Percentiles rank a stretch among this genome's conserved stretches.
Conservation (phyloP, 2,113 vertebrate species). For the Anoura caudifer region DNA sequence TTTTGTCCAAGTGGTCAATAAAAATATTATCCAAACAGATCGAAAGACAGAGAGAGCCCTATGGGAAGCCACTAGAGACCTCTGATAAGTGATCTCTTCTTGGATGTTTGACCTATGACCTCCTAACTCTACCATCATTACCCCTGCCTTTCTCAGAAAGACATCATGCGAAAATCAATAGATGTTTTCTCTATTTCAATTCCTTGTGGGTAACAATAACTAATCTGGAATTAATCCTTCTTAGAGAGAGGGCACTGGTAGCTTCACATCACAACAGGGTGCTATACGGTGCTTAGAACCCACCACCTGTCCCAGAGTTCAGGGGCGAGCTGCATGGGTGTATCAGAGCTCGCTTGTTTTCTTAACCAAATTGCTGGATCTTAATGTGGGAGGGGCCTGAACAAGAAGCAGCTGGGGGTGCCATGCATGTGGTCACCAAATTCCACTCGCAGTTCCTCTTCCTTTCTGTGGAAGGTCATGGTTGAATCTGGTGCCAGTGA, state of each 20-base stretch:
- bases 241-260: neutral
- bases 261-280: neutral
- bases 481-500: neutral
- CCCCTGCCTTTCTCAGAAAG: neutral
- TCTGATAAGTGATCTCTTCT: neutral
- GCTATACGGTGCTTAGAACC: fast-evolving
- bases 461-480: neutral
- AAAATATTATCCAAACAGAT: neutral
- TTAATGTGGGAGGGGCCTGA: neutral
- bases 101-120: neutral
- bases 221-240: neutral
- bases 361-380: neutral
- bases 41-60: neutral
- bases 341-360: neutral
- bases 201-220: neutral
- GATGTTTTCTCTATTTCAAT: neutral
- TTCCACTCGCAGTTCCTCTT: neutral
- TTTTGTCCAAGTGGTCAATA: neutral
- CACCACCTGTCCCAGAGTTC: neutral
- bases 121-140: neutral
- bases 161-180: neutral
- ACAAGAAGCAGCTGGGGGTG: neutral
- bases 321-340: neutral
- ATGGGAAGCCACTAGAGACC: neutral
- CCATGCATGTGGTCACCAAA: neutral